Evolutionary conservation across 2,113 vertebrate genomes (phyloP), one percentile per base, ranked within the genome.

Genomic region (Oceanites oceanicus): DNA sequence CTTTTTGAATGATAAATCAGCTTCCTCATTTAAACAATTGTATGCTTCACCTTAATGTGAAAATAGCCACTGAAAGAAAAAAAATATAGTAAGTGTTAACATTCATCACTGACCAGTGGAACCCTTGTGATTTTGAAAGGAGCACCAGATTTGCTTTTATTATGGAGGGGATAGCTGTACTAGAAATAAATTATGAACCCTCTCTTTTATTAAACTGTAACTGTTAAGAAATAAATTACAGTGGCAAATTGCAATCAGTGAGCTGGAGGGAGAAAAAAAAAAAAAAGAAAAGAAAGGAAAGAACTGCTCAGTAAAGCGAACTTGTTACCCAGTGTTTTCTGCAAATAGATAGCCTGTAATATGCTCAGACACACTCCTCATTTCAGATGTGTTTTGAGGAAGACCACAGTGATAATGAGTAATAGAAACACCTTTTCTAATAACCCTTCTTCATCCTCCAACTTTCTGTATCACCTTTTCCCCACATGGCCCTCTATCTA

Each of bases 1-100:
- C 95, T 96, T 98, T 97, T 97, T 95, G 96, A 96, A 98, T 98
- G 97, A 97, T 95, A 97, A 98, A 98, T 96, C 97, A 95, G 87
- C 85, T 96, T 88, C 91, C 87, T 87, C 84, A 81, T 91, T 95
- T 92, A 76, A 97, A 96, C 91, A 91, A 95, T 88, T 86, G 80
- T 83, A 62, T 80, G 50, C 66, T 82, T 97, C 95, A 88, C 91
- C 91, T 97, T 93, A 94, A 77, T 73, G 89, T 86, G 86, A 94
- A 91, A 92, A 97, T 49, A 90, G 71, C 36, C 78, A 78, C 56
- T 44, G 40, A 81, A 92, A 86, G 11, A 23, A 67, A 88, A 82
- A 85, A 55, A 25, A 5, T 17, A 50, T 17, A 12, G 7, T 32
- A 58, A 44, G 15, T 36, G 3, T 67, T 80, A 89, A 59, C 68